Percentiles rank a stretch among this genome's conserved stretches.
These are phyloP conservation scores for Lycaena phlaeas DNA, from an alignment of 2,888 invertebrate genomes.

Conservation along the genomic window DNA sequence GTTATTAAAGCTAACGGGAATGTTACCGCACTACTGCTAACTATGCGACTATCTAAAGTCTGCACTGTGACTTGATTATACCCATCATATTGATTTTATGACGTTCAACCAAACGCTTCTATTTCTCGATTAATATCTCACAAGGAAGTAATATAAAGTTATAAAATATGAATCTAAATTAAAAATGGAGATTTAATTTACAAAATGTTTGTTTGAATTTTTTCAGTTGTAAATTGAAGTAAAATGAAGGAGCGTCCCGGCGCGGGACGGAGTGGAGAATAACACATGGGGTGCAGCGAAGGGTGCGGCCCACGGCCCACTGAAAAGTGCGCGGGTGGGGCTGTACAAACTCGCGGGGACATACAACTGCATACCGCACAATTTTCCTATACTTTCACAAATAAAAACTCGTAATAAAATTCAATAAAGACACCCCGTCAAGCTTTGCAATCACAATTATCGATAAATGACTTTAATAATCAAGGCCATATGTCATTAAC, in stretches of 20 bases:
- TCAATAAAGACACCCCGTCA: background rate
- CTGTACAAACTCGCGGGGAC: conserved; percentile 73
- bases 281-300: conserved; percentile 56
- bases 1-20: no score
- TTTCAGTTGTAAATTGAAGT: conserved; percentile 71
- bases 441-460: background rate
- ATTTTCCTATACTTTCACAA: conserved; percentile 29
- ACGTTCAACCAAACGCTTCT: no score
- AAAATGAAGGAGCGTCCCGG: conserved; percentile 71
- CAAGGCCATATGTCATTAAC: background rate
- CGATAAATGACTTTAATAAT: background rate
- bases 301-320: conserved; percentile 67
- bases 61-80: no score
- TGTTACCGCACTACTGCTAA: no score
- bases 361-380: conserved; percentile 32
- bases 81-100: no score
- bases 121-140: no score
- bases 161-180: conserved; percentile 24
- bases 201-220: conserved; percentile 63
- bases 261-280: conserved; percentile 59
- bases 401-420: conserved; percentile 16
- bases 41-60: no score
- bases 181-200: conserved; percentile 38
- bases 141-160: background rate
- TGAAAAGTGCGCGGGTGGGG: conserved; percentile 73